Evolutionary conservation across 1,140 invertebrate genomes (phyloP), one percentile per base, ranked within the genome.

Genomic region (Heliconius himera): DNA sequence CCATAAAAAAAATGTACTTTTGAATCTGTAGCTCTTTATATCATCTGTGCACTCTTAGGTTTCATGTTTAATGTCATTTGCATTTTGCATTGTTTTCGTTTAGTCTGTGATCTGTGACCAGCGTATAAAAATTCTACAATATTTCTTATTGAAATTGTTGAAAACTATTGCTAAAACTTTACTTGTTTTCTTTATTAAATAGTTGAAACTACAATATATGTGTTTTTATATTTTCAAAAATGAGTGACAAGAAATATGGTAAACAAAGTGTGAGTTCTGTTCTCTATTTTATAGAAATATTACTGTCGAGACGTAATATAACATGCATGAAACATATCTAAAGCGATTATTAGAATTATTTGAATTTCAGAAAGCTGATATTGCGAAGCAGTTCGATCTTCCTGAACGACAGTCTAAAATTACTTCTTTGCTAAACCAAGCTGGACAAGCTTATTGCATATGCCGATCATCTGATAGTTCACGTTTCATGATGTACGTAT

Each of bases 401-500:
- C 98, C 98, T 0, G 98, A 99, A 88, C 95, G 98, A 70, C 98
- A 98, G 90, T 98, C 98, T 20, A 99, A 99, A 95, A 98, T 99
- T 76, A 98, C 98, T 41, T 97, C 98, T 9, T 95, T 99, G 80
- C 93, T 99, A 33, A 98, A 98, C 90, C 97, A 98, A 94, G 97
- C 98, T 94, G 97, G 97, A 38, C 97, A 98, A 95, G 96, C 97
- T 5, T 99, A 99, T 91, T 99, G 99, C 91, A 98, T 99, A 84
- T 99, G 99, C 92, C 96, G 98, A 66, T 98, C 98, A 22, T 97
- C 98, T 0, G 98, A 99, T 90, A 98, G 97, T 85, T 98, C 97
- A 8, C 95, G 98, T 41, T 99, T 99, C 95, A 99, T 99, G 99
- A 99, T 99, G 97, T 98, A 95, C 96, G 96, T 82, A 80, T 70